Conservation (phyloP, 2,797 vertebrate species). For the Molossus alvarezi region DNA sequence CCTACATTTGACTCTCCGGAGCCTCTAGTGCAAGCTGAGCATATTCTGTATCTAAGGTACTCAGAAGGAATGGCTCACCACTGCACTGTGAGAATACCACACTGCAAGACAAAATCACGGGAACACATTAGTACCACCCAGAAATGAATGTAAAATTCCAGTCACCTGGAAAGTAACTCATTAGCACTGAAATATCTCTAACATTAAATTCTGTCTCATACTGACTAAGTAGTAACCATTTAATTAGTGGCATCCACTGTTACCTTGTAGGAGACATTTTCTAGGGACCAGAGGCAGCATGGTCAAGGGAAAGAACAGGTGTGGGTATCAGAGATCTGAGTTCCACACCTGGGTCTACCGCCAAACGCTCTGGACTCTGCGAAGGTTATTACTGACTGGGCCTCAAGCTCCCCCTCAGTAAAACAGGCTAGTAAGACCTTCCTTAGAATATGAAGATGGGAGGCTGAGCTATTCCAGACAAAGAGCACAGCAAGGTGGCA, state of each 20-base stretch:
- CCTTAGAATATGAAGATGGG: not conserved
- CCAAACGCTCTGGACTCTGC: not conserved
- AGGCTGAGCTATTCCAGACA: not conserved
- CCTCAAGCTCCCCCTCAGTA: not conserved
- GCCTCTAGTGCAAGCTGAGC: slow-evolving; percentile 1
- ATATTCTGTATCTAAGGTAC: not conserved
- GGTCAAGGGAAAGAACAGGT: not conserved
- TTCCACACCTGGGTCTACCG: not conserved
- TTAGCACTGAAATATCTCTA: not conserved
- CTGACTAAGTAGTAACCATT: not conserved
- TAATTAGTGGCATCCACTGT: not conserved
- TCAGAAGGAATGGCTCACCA: not conserved
- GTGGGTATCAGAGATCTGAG: not conserved
- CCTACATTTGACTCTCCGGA: not conserved
- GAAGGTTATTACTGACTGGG: not conserved
- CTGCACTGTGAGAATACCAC: not conserved
- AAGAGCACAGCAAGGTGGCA: not conserved
- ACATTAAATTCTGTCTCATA: not conserved
- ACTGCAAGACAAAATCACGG: not conserved
- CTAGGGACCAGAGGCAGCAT: not conserved
- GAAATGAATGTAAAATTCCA: slow-evolving; percentile 37
- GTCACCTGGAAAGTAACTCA: not conserved
- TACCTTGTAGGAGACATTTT: not conserved
- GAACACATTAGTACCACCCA: not conserved
- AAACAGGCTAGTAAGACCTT: not conserved